phyloP scores from a whole-genome alignment of 2,113 vertebrate species.

The Tachuris rubrigastra region DNA sequence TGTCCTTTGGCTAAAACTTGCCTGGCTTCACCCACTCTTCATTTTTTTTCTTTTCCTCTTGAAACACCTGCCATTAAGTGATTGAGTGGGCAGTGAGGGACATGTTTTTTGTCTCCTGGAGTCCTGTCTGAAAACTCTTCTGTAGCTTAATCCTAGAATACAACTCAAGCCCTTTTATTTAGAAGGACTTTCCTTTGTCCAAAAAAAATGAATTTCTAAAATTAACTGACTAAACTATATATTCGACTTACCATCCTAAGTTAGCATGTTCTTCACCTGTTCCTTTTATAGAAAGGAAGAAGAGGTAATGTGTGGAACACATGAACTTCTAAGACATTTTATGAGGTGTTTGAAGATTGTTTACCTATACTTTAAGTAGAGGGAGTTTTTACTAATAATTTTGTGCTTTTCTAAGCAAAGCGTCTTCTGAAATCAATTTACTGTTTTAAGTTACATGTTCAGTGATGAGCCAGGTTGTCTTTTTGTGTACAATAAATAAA shows the following conservation, averaged over 20 bases:
- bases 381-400: background rate
- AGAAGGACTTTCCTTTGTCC: background rate
- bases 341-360: background rate
- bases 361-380: background rate
- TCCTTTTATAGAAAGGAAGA: background rate
- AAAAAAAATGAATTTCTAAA: background rate
- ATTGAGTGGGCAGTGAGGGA: background rate
- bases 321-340: background rate
- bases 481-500: background rate
- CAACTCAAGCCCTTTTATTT: background rate
- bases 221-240: background rate
- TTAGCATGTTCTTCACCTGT: background rate
- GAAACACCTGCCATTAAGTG: background rate
- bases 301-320: background rate
- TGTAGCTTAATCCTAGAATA: accelerated
- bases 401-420: background rate
- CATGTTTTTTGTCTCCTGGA: background rate
- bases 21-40: background rate
- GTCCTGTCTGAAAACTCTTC: background rate
- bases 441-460: background rate
- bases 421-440: accelerated
- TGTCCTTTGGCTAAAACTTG: background rate
- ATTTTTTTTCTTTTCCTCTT: background rate
- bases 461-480: background rate
- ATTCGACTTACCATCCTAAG: accelerated